phyloP scores from a whole-genome alignment of 2,888 invertebrate genomes.

The Allolobophora icterica region DNA sequence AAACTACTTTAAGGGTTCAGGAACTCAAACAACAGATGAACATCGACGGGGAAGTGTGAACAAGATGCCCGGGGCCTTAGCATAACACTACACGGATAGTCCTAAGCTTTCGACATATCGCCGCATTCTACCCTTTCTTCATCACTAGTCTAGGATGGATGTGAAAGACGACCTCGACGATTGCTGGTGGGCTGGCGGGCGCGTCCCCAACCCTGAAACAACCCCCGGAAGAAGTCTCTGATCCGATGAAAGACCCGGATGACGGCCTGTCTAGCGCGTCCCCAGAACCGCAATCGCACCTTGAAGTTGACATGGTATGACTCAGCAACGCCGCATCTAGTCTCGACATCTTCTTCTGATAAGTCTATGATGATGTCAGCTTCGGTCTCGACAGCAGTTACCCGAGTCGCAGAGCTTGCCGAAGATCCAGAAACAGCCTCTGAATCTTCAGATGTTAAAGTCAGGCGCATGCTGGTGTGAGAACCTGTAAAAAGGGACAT shows the following conservation, averaged over 20 bases:
- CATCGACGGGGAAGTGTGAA: not conserved
- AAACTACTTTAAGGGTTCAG: not conserved
- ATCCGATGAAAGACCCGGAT: not conserved
- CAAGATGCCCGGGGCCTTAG: not conserved
- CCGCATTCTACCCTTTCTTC: not conserved
- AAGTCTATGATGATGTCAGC: too few species aligned
- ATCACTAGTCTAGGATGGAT: not conserved
- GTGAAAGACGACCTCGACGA: not conserved
- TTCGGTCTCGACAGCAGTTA: not conserved
- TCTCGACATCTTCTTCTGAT: not conserved
- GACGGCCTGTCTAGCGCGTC: not conserved
- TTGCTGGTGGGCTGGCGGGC: not conserved
- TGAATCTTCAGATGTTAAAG: not conserved
- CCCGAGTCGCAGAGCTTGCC: not conserved
- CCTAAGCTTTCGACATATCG: not conserved
- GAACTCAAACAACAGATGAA: not conserved
- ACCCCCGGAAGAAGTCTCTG: not conserved
- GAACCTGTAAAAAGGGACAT: not conserved
- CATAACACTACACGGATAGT: not conserved
- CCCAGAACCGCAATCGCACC: not conserved
- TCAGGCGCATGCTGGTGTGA: not conserved
- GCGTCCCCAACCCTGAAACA: not conserved
- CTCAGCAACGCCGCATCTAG: not conserved
- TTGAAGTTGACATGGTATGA: not conserved
- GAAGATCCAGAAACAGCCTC: not conserved